phyloP scores from a whole-genome alignment of 2,113 vertebrate species.

The Silurus glanis region DNA sequence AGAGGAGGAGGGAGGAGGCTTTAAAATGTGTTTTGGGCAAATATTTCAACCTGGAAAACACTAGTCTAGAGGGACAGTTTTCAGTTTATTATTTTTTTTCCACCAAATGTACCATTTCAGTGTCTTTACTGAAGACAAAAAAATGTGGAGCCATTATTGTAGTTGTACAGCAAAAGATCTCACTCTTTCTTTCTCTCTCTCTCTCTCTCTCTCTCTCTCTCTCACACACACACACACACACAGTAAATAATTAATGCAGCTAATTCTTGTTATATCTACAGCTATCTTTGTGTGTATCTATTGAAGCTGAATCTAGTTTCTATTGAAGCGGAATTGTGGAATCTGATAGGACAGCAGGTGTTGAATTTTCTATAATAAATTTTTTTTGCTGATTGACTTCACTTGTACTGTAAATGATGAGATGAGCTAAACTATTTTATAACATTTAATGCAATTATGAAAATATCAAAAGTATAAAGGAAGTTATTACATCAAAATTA shows the following conservation, averaged over 20 bases:
- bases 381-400: no score
- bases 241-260: not conserved
- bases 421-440: not conserved
- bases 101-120: not conserved
- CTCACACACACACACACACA: not conserved
- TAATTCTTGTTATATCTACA: not conserved
- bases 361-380: no score
- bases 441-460: not conserved
- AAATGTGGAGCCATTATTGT: not conserved
- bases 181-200: no score
- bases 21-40: not conserved
- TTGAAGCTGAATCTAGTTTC: no score
- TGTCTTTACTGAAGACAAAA: not conserved
- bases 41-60: not conserved
- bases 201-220: not conserved
- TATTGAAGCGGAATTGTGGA: no score
- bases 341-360: no score
- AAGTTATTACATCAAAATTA: no score
- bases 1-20: not conserved
- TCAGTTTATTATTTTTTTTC: not conserved
- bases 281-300: not conserved
- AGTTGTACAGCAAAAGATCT: not conserved
- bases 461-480: not conserved
- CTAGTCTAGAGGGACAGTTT: not conserved
- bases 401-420: not conserved